Base-by-base conservation (phyloP, 2,113 vertebrate species). In the Cyphomyrus plagiostoma region DNA sequence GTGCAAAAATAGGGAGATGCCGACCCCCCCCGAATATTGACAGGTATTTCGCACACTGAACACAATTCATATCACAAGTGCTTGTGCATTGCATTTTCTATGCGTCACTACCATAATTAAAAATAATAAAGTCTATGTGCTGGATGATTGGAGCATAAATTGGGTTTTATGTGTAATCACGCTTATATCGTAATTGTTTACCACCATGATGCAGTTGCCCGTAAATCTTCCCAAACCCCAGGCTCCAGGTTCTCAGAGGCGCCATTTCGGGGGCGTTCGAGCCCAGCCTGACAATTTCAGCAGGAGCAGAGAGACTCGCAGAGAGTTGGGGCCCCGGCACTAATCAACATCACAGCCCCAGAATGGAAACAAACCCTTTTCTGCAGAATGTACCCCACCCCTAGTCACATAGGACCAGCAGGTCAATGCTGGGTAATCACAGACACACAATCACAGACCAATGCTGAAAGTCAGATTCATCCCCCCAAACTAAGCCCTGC, bases 121-220 rank as follows among this genome's bases (percentile, higher is more conserved):
- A 52, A 52, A 49, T 26, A 26, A 45, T 52, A 50, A 86, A 86
- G 84, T 53, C n/a, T 45, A 45, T 7, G 85, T 53, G 46, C n/a
- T 52, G 85, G 30, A 50, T 52, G 85, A 87, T 30, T 39, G 50
- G 15, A 87, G 48, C 48, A 87, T 35, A 87, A 87, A 87, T 87
- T 87, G 10, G n/a, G 23, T 56, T 87, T 52, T 52, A 19, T 19
- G 50, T 30, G 85, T 87, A 50, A 87, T 52, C 50, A 87, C 26
- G 4, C 30, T 85, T 49, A 48, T 45, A 26, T 49, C 21, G 15
- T 48, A 84, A 84, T 84, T 84, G 70, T 39, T 77, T 39, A 77
- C 70, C 0, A 15, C 70, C 15, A 39, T 77, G 35, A 77, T 15
- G 15, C 26, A 77, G 35, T 17, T 15, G 13, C 26, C 39, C 10